Evolutionary conservation across 1,140 invertebrate species (phyloP).

Genomic region (Rhynchophorus ferrugineus): DNA sequence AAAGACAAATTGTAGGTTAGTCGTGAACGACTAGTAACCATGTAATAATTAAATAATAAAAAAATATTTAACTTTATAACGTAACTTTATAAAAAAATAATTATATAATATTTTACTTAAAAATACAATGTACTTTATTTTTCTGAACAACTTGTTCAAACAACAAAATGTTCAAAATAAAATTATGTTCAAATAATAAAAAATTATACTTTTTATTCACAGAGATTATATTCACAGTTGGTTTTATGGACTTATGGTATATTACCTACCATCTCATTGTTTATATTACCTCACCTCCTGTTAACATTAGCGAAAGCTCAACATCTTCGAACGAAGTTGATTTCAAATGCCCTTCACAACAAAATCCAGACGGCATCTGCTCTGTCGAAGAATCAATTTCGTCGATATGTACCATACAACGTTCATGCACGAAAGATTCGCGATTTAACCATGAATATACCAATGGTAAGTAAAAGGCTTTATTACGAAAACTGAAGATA

Average conservation of each 20-base stretch:
- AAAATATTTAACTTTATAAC: too few species aligned
- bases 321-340: constrained; percentile 7
- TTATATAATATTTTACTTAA: too few species aligned
- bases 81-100: too few species aligned
- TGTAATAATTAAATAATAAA: too few species aligned
- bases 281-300: constrained; percentile 9
- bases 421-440: neutral
- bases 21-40: too few species aligned
- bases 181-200: neutral
- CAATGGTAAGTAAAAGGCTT: too few species aligned
- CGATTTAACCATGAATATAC: too few species aligned
- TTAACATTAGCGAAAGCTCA: constrained; percentile 11
- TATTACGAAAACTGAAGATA: too few species aligned
- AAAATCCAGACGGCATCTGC: constrained; percentile 7
- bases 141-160: too few species aligned
- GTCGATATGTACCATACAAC: neutral
- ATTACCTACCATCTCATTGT: constrained; percentile 8
- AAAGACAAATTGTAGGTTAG: too few species aligned
- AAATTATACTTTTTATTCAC: neutral
- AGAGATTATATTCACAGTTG: constrained; percentile 11
- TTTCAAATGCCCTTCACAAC: constrained; percentile 6
- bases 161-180: too few species aligned
- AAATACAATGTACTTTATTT: too few species aligned
- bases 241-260: constrained; percentile 12
- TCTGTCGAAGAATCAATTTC: constrained; percentile 1